Evolutionary conservation across 1,140 invertebrate genomes (phyloP), one percentile per base, ranked within the genome.

Genomic region (Trichogramma pretiosum): DNA sequence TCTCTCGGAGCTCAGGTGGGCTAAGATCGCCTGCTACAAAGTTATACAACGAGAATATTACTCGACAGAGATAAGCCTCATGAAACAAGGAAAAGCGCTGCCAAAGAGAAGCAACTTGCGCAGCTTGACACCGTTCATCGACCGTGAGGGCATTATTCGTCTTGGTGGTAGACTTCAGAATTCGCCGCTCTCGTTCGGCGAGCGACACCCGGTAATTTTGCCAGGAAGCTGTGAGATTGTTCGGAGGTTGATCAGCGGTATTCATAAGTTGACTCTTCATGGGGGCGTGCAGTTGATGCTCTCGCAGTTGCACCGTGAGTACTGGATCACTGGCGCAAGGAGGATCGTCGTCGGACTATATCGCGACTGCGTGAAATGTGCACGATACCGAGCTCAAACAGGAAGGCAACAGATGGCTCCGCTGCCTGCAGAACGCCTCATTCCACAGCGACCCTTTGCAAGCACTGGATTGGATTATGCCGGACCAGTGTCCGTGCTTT

Each of bases 401-500:
- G 39, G 5, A 18, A n/a, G 17, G 7, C 28, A 34, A 13, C 42
- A 17, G 14, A 34, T 44, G 42, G 42, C n/a, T 3, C 14, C 24
- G 7, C 32, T 44, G 1, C 42, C 30, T 1, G 18, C 26, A 2
- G 11, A 8, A 10, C 28, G 42, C n/a, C 16, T 32, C 5, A 17
- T 9, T 4, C 42, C 42, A 1, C 17, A n/a, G 5, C 26, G 41
- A 16, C 26, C 28, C 3, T 44, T 44, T 30, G 11, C 28, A 5
- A 3, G 13, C 28, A 21, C 41, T 13, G 41, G 28, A 7, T 3
- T 44, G n/a, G 41, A 44, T 19, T 44, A 44, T 42, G 40, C 40
- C 10, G 40, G 40, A 9, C 40, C 40, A 7, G 18, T 42, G 4
- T 5, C 4, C 13, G 23, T 42, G 5, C 40, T 8, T 14, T 8